Evolutionary conservation across 2,888 invertebrate genomes (phyloP).

Genomic region (Biston betularia): DNA sequence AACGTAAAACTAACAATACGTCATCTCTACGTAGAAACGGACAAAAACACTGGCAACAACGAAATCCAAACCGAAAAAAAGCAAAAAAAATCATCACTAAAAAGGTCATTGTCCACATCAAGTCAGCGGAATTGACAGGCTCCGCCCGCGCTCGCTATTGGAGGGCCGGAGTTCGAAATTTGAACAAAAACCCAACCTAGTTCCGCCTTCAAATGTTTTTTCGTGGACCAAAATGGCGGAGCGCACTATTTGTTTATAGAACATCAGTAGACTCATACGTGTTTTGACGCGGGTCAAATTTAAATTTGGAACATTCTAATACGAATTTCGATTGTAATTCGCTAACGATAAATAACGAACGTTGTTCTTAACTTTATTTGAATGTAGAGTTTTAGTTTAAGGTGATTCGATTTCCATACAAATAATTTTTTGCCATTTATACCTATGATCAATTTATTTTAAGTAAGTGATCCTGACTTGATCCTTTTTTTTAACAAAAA

Average conservation of each 20-base stretch:
- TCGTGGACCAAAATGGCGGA: conserved; percentile 81
- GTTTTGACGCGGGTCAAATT: conserved; percentile 57
- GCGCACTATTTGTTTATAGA: conserved; percentile 77
- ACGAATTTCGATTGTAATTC: conserved; percentile 30
- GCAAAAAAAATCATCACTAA: conserved; percentile 50
- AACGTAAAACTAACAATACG: conserved; percentile 37
- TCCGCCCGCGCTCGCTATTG: conserved; percentile 83
- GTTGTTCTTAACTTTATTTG: too few relatives aligned
- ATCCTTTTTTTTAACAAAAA: too few relatives aligned
- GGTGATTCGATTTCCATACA: too few relatives aligned
- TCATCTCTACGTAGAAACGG: conserved; percentile 19
- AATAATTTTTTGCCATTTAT: too few relatives aligned
- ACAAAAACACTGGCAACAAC: conserved; percentile 29
- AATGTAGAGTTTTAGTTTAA: too few relatives aligned
- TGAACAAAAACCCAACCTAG: conserved; percentile 84
- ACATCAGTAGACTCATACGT: conserved; percentile 60
- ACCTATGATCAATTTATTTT: not conserved
- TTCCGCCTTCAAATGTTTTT: conserved; percentile 85
- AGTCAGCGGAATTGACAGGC: conserved; percentile 82
- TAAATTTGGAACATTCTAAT: conserved; percentile 38
- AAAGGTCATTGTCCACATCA: conserved; percentile 80
- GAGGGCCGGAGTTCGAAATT: conserved; percentile 81
- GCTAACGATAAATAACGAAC: not conserved
- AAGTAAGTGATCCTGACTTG: too few relatives aligned
- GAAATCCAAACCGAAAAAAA: conserved; percentile 45